Evolutionary conservation across 2,797 vertebrate genomes (phyloP).

Genomic region (Sebastes iracundus): DNA sequence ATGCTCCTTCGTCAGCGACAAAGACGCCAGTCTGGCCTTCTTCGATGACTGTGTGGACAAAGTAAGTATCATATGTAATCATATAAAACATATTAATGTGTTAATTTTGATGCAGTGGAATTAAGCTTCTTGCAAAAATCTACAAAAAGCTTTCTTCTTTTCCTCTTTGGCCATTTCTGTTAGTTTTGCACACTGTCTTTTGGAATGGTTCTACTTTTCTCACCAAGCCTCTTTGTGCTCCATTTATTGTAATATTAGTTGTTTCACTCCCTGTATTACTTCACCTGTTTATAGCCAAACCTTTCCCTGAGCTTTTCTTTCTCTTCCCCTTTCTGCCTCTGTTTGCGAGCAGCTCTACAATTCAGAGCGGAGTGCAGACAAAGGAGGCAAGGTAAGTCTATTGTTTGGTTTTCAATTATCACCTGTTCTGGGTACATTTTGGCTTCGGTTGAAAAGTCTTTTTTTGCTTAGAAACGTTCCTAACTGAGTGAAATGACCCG

Average conservation of each 20-base stretch:
- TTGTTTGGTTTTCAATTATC: not conserved
- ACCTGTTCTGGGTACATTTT: not conserved
- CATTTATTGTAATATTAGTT: not conserved
- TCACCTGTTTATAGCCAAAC: conserved; percentile 4
- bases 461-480: too few species aligned
- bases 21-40: conserved; percentile 96
- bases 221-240: not conserved
- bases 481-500: too few species aligned
- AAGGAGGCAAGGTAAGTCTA: conserved; percentile 80
- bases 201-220: not conserved
- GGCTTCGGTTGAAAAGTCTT: too few species aligned
- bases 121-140: not conserved
- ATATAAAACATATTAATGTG: not conserved
- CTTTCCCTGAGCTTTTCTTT: conserved; percentile 19
- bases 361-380: conserved; percentile 73
- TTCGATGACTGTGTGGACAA: conserved; percentile 99
- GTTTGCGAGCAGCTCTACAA: conserved; percentile 81
- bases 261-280: not conserved
- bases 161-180: conserved; percentile 3
- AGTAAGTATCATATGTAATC: conserved; percentile 78
- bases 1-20: conserved; percentile 98
- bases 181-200: not conserved
- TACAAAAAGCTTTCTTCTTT: not conserved
- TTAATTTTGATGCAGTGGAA: not conserved
- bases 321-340: conserved; percentile 38